A percentile compares a stretch with the other conserved stretches of the same genome.
These are phyloP conservation scores for Oxyscelio sp. DNA, from an alignment of 2,888 invertebrate genomes.

Conservation along the genomic window DNA sequence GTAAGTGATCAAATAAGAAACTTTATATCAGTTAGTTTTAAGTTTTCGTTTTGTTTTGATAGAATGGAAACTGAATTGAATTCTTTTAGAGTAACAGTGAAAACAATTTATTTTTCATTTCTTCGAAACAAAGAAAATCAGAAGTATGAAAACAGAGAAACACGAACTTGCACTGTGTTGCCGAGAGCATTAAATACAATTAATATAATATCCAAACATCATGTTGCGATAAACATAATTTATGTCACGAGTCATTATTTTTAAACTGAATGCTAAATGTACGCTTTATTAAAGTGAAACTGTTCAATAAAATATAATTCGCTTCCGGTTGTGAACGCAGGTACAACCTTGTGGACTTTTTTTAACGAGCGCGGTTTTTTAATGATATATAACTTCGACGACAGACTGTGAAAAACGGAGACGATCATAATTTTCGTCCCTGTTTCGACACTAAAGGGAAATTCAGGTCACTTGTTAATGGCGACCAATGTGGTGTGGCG, in stretches of 20 bases:
- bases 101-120: slow-evolving; percentile 56
- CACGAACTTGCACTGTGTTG: background rate
- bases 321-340: background rate
- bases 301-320: slow-evolving; percentile 6
- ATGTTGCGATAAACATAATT: background rate
- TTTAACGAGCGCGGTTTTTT: slow-evolving; percentile 54
- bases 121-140: slow-evolving; percentile 38
- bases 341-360: slow-evolving; percentile 43
- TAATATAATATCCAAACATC: slow-evolving; percentile 22
- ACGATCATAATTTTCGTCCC: slow-evolving; percentile 59
- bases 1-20: background rate
- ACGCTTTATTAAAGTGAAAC: slow-evolving; percentile 20
- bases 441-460: slow-evolving; percentile 51
- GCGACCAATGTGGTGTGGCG: slow-evolving; percentile 50
- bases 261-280: background rate
- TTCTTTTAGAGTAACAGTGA: slow-evolving; percentile 24
- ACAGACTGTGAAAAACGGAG: slow-evolving; percentile 45
- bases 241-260: background rate
- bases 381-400: slow-evolving; percentile 55
- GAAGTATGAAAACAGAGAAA: slow-evolving; percentile 3
- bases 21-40: slow-evolving; percentile 19
- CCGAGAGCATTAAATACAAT: slow-evolving; percentile 6
- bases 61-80: slow-evolving; percentile 54
- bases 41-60: slow-evolving; percentile 35
- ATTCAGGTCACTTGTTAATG: slow-evolving; percentile 60